Percentiles rank a stretch among this genome's conserved stretches.
phyloP scores from a whole-genome alignment of 1,140 invertebrate species.

The Luehdorfia chinensis region DNA sequence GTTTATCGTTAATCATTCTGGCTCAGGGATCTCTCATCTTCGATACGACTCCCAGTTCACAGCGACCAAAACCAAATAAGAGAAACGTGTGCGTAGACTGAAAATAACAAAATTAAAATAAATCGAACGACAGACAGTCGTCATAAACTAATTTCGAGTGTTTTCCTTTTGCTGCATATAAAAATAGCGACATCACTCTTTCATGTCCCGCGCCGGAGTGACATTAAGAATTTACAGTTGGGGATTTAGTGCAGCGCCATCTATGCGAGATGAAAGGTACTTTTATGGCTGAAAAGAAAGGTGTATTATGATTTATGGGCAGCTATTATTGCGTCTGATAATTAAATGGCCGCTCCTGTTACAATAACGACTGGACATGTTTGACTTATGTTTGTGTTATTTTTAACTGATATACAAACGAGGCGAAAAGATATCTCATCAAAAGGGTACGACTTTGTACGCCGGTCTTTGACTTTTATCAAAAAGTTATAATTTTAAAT shows the following conservation, averaged over 20 bases:
- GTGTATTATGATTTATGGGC: slow-evolving; percentile 51
- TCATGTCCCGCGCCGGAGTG: slow-evolving; percentile 62
- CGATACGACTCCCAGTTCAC: slow-evolving; percentile 31
- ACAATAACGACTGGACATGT: slow-evolving; percentile 23
- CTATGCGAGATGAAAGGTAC: slow-evolving; percentile 54
- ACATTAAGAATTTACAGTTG: slow-evolving; percentile 69
- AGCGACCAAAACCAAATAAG: slow-evolving; percentile 55
- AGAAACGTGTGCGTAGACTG: slow-evolving; percentile 49
- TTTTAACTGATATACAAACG: slow-evolving; percentile 11
- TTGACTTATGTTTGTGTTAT: slow-evolving; percentile 22
- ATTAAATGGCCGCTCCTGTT: slow-evolving; percentile 34
- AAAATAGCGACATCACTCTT: slow-evolving; percentile 74
- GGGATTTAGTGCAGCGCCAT: slow-evolving; percentile 52
- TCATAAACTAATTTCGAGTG: slow-evolving; percentile 76
- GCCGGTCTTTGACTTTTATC: not conserved
- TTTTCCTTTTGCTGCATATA: slow-evolving; percentile 69
- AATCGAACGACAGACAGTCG: slow-evolving; percentile 74
- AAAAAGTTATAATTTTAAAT: slow-evolving; percentile 6
- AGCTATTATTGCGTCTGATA: slow-evolving; percentile 33
- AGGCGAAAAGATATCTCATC: slow-evolving; percentile 10
- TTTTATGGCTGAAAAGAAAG: slow-evolving; percentile 46
- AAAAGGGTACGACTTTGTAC: slow-evolving; percentile 1
- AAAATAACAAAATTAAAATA: slow-evolving; percentile 76
- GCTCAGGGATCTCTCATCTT: slow-evolving; percentile 47
- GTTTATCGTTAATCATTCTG: slow-evolving; percentile 40